A percentile compares a stretch with the other conserved stretches of the same genome.
Conservation (phyloP, 2,797 vertebrate genomes). For the Limosa lapponica region DNA sequence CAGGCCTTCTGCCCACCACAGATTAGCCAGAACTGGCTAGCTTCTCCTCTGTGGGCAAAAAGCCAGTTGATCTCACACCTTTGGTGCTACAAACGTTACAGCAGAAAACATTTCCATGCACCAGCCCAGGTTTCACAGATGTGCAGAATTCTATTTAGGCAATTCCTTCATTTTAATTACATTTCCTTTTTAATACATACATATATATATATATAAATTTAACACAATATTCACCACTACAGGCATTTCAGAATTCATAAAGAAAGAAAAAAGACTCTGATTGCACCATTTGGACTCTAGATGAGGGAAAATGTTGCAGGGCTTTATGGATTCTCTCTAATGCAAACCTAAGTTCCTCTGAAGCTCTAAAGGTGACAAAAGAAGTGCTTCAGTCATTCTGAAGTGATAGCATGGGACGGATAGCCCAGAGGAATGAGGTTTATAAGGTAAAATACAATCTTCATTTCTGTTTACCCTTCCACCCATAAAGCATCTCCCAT, state of each 20-base stretch:
- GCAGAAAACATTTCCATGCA: background rate
- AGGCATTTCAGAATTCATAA: constrained; percentile 36
- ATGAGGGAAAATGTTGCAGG: background rate
- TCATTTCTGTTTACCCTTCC: background rate
- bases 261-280: constrained; percentile 24
- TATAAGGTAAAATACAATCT: background rate
- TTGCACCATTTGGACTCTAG: constrained; percentile 21
- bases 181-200: constrained; percentile 56
- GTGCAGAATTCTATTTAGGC: constrained; percentile 7
- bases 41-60: background rate
- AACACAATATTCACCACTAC: constrained; percentile 36
- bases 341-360: background rate
- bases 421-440: background rate
- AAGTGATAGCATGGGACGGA: constrained; percentile 16
- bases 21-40: background rate
- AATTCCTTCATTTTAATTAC: constrained; percentile 59
- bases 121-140: constrained; percentile 34
- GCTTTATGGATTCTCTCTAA: background rate
- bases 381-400: constrained; percentile 40
- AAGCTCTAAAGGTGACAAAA: constrained; percentile 12
- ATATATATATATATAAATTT: constrained; percentile 15
- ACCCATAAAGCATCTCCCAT: background rate
- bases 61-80: background rate
- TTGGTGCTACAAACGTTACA: background rate
- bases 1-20: background rate